Evolutionary conservation across 2,797 vertebrate genomes (phyloP), one percentile per base, ranked within the genome.

Genomic region (Molossus molossus): DNA sequence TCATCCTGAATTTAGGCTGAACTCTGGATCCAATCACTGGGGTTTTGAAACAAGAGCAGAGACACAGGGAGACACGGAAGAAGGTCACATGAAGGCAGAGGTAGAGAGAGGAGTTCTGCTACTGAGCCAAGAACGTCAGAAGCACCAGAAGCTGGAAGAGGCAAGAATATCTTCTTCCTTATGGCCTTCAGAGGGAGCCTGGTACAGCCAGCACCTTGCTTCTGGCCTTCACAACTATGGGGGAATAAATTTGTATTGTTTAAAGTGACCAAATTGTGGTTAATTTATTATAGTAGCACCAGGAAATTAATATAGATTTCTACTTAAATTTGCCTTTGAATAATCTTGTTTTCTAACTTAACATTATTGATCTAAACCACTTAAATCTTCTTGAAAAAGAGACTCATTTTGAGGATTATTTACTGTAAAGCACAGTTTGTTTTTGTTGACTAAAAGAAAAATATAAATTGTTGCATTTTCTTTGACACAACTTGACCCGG

Each of bases 301-400:
- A 77, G 20, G 29, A 94, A 94, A 94, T 27, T 57, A 62, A 73
- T 33, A 70, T 18, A 90, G 45, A 86, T 85, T 94, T 90, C 55
- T 85, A 75, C 37, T 82, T 94, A 93, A 96, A 81, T 72, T 79
- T 53, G 12, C 33, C n/a, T 93, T 91, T 90, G 60, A 90, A 93
- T 65, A 67, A 45, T 82, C 48, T 95, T 87, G 27, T 83, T 91
- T 90, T 65, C 25, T 65, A 90, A 69, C 13, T 75, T 79, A 77
- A 89, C 21, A 83, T 37, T n/a, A 77, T 83, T 72, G n/a, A 86
- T 62, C 21, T 45, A 64, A 72, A 92, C 48, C 14, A 65, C 29
- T 91, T 89, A 55, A 60, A n/a, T 87, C 73, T 90, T 92, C 57
- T 87, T 82, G 17, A 65, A 69, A 64, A 90, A 77, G 6, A 87